These are phyloP conservation scores for Leptinotarsa rubiginosa DNA, from an alignment of 2,888 invertebrate genomes.

Conservation along the genomic window DNA sequence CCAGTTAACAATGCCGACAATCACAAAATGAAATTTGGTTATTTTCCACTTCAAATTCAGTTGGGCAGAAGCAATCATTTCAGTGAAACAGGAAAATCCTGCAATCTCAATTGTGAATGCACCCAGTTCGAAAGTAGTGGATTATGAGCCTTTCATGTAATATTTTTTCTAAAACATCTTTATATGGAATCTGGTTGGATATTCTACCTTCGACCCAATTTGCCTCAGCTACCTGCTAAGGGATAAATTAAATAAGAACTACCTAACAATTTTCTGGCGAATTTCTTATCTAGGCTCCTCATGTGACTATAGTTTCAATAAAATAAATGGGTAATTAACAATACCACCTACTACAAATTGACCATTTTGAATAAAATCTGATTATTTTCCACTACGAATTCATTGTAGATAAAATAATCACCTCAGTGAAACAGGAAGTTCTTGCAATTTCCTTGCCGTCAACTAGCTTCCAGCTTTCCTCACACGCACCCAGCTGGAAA, in stretches of 20 bases:
- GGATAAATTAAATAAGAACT: too few species aligned
- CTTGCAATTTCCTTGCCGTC: not conserved
- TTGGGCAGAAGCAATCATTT: not conserved
- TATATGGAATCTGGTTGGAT: constrained; percentile 19
- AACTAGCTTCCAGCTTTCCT: not conserved
- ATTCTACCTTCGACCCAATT: too few species aligned
- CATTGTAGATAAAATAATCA: not conserved
- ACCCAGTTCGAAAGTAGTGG: not conserved
- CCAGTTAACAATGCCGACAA: too few species aligned
- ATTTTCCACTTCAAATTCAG: not conserved
- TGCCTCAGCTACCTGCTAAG: too few species aligned
- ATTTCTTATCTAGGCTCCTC: too few species aligned
- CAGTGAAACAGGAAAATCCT: not conserved
- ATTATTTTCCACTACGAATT: not conserved
- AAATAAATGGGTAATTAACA: too few species aligned
- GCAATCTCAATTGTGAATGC: not conserved
- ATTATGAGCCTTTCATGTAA: constrained; percentile 9
- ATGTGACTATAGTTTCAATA: too few species aligned
- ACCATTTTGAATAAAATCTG: not conserved
- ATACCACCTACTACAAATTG: too few species aligned
- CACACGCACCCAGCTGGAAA: not conserved
- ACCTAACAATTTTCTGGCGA: too few species aligned
- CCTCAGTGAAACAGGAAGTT: not conserved
- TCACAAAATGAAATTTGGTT: too few species aligned
- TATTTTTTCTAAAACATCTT: constrained; percentile 33